Conservation (phyloP, 2,888 invertebrate species). For the Brachylomia viminalis region DNA sequence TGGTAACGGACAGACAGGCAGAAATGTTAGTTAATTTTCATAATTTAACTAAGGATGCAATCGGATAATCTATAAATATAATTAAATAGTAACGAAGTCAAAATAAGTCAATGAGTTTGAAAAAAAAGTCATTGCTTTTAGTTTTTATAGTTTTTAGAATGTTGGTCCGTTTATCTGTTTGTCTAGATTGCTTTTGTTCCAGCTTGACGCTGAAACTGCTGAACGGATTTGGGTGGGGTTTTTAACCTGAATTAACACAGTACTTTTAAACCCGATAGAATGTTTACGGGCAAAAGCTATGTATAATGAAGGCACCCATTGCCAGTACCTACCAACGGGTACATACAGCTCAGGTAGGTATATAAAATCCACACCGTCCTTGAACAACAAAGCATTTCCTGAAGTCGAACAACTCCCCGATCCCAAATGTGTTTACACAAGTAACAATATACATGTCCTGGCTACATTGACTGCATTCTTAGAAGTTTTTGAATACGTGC, state of each 20-base stretch:
- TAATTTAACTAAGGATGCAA: neutral
- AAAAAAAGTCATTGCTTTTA: no score
- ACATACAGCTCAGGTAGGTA: neutral
- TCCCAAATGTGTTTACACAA: constrained; percentile 25
- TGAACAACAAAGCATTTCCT: constrained; percentile 32
- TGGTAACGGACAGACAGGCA: no score
- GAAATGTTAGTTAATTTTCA: neutral
- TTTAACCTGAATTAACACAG: no score
- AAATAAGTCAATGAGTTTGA: no score
- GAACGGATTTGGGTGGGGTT: no score
- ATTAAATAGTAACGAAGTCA: no score
- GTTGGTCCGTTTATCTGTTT: no score
- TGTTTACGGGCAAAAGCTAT: neutral
- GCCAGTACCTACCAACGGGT: neutral
- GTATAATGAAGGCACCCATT: no score
- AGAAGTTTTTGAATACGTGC: constrained; percentile 48
- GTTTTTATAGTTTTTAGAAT: no score
- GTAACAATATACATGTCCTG: constrained; percentile 29
- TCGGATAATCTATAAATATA: neutral
- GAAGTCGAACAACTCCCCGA: constrained; percentile 11
- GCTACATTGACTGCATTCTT: constrained; percentile 30
- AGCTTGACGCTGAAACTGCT: no score
- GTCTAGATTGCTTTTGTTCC: no score
- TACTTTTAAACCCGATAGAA: no score
- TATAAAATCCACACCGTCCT: neutral